phyloP scores from a whole-genome alignment of 1,140 invertebrate genomes.

The Pogonomyrmex barbatus region DNA sequence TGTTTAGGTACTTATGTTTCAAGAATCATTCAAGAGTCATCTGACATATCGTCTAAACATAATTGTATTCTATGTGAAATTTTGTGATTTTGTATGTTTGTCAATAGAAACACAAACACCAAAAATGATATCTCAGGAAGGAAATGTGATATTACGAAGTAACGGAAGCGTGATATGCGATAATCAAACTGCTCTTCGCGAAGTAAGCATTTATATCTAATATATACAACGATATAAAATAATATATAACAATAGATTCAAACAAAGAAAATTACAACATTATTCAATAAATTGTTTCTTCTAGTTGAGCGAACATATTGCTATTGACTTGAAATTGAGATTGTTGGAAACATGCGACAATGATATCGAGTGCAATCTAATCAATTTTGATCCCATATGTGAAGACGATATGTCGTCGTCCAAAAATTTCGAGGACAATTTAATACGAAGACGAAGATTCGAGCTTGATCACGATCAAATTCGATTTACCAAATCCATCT shows the following conservation, averaged over 20 bases:
- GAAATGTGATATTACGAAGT: slow-evolving; percentile 80
- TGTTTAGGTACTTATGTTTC: slow-evolving; percentile 86
- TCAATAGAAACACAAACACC: slow-evolving; percentile 80
- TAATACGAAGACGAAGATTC: slow-evolving; percentile 54
- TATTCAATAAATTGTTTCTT: slow-evolving; percentile 23
- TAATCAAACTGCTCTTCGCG: slow-evolving; percentile 72
- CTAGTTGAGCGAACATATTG: slow-evolving; percentile 78
- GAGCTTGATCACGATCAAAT: not conserved
- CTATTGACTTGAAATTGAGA: slow-evolving; percentile 69
- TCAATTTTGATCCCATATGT: slow-evolving; percentile 80
- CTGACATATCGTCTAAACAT: not conserved
- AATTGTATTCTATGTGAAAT: not conserved
- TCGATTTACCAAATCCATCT: not conserved
- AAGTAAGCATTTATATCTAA: slow-evolving; percentile 65
- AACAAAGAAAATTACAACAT: not conserved
- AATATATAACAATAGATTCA: not conserved
- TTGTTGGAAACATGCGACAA: slow-evolving; percentile 75
- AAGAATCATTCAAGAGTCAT: not conserved
- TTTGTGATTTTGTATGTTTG: slow-evolving; percentile 32
- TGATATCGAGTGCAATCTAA: slow-evolving; percentile 76
- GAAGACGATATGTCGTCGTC: not conserved
- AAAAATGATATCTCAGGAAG: slow-evolving; percentile 81
- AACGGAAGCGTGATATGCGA: slow-evolving; percentile 78
- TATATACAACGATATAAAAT: not conserved
- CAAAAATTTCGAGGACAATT: slow-evolving; percentile 31